Base-by-base conservation (phyloP, 2,113 vertebrate genomes). In the Colossoma macropomum region DNA sequence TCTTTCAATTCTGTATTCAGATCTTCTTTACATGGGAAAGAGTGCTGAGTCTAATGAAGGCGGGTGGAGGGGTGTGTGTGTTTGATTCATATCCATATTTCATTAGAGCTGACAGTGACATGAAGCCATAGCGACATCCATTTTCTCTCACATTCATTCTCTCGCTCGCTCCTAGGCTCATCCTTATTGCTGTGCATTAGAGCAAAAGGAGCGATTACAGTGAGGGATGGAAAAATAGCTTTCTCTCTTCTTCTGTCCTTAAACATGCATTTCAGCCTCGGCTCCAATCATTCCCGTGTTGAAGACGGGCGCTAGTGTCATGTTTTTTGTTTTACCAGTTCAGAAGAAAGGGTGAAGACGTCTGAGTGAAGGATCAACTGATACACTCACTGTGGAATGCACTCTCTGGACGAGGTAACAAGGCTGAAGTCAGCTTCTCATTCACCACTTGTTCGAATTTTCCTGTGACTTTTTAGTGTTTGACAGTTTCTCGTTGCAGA, bases 21-120 rank as follows among this genome's bases (percentile, higher is more conserved):
- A 78, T 81, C 84, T 78, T 80, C 81, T 71, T 80, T 79, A 86
- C 79, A 84, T 52, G n/a, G 60, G 60, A 76, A 75, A 79, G 72
- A 84, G 76, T 86, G 84, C 72, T 78, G 16, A 13, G 78, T 66
- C 84, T 88, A 88, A 88, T 84, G 81, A 88, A 84, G 71, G 76
- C 56, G 41, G 56, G n/a, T 34, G 23, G 45, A 70, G 16, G 34
- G 45, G 45, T n/a, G 65, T 28, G 52, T 41, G 76, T 28, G 13
- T 81, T 83, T 72, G 74, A 86, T 88, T 88, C 81, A 79, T 86
- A 86, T 82, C 84, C 75, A 84, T 86, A 81, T 88, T 88, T 88
- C 87, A 88, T 88, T 88, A 84, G 28, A 79, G 76, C 60, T 79
- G 87, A 86, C 84, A 84, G 84, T 88, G 87, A 88, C 84, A 84